These are phyloP conservation scores for Zaprionus camerounensis DNA, from an alignment of 1,140 invertebrate genomes.

Conservation along the genomic window DNA sequence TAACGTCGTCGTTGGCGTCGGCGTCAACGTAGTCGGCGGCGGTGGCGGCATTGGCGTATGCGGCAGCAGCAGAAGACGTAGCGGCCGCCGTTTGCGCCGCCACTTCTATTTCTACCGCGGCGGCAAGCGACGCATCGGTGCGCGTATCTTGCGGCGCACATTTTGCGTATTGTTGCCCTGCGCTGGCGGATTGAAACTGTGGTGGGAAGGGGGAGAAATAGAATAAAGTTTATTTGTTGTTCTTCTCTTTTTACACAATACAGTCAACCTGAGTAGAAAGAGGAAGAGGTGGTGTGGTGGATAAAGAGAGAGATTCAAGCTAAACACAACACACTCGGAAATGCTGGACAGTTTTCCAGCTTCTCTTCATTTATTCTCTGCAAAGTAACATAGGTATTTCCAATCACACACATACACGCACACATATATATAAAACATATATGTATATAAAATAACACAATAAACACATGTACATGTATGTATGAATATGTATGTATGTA, in stretches of 20 bases:
- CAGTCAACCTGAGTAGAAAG: conserved; percentile 5
- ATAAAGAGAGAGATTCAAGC: conserved; percentile 8
- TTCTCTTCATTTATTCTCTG: not conserved
- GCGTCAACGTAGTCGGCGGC: conserved; percentile 4
- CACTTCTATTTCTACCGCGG: conserved; percentile 67
- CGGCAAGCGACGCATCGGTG: conserved; percentile 56
- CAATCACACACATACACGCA: conserved; percentile 22
- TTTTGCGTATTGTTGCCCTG: conserved; percentile 57
- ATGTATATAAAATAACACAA: conserved; percentile 8
- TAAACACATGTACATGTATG: conserved; percentile 17
- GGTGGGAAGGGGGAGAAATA: not conserved
- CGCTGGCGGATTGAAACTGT: conserved; percentile 69
- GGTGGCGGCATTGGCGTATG: conserved; percentile 2
- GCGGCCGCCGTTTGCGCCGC: conserved; percentile 43
- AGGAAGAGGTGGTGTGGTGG: not conserved
- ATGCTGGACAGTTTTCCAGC: not conserved
- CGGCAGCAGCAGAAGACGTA: conserved; percentile 18
- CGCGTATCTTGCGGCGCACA: conserved; percentile 64
- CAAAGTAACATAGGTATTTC: not conserved
- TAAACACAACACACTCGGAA: not conserved
- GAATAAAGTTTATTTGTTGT: not conserved
- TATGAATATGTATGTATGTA: conserved; percentile 26
- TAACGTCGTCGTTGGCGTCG: conserved; percentile 15
- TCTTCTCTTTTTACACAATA: not conserved
- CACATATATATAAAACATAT: conserved; percentile 1